These are phyloP conservation scores for Microctenopoma steveboyesi DNA, from an alignment of 2,797 vertebrate species.

Conservation along the genomic window DNA sequence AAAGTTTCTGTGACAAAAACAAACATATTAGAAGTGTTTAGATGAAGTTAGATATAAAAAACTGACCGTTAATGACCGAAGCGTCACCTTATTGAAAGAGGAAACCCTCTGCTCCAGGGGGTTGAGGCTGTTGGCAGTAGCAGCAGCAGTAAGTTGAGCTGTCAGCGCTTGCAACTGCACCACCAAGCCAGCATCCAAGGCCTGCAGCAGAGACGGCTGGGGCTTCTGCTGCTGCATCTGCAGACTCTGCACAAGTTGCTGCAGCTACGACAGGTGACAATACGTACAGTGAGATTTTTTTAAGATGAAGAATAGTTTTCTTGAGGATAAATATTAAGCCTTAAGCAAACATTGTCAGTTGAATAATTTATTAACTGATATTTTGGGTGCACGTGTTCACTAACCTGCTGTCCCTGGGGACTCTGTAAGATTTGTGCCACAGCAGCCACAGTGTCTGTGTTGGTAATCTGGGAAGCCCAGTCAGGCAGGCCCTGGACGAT, in stretches of 20 bases:
- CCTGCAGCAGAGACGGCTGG: constrained; percentile 96
- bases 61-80: not conserved
- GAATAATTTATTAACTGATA: not conserved
- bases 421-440: constrained; percentile 98
- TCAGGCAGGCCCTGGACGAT: constrained; percentile 94
- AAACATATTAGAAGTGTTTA: constrained; percentile 1
- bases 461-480: constrained; percentile 97
- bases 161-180: constrained; percentile 98
- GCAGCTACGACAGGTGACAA: constrained; percentile 82
- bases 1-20: constrained; percentile 87
- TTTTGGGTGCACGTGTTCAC: constrained; percentile 5
- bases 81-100: constrained; percentile 95
- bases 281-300: too few species aligned
- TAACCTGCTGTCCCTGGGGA: constrained; percentile 98
- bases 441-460: constrained; percentile 96
- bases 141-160: constrained; percentile 96
- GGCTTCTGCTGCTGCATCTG: constrained; percentile 99
- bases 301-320: too few species aligned
- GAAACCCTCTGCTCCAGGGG: constrained; percentile 96
- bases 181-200: constrained; percentile 95
- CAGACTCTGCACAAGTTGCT: constrained; percentile 96
- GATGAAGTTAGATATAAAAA: not conserved
- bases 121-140: constrained; percentile 90
- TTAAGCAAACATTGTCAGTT: not conserved
- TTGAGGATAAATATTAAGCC: not conserved